Evolutionary conservation across 2,888 invertebrate species (phyloP).

Genomic region (Tridacna crocea): DNA sequence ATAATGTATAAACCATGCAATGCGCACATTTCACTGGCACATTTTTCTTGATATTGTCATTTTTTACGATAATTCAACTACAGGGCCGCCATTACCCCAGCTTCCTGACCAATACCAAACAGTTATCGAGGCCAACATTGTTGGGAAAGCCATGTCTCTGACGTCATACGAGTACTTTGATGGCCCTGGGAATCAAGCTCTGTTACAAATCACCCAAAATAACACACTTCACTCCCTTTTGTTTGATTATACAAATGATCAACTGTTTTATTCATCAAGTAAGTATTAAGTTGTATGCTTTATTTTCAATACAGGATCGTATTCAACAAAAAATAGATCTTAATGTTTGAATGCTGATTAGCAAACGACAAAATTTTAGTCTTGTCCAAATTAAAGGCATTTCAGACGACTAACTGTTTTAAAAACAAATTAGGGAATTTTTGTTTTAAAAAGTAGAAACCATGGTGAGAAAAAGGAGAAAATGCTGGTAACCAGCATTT

Average conservation of each 20-base stretch:
- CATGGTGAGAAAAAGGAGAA: neutral
- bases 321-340: too few relatives aligned
- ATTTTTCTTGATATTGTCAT: too few relatives aligned
- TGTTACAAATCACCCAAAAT: conserved; percentile 50
- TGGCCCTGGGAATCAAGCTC: conserved; percentile 56
- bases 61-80: too few relatives aligned
- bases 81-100: conserved; percentile 60
- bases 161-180: conserved; percentile 68
- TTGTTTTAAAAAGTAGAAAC: neutral
- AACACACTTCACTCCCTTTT: conserved; percentile 46
- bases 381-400: too few relatives aligned
- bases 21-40: too few relatives aligned
- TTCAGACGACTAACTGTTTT: too few relatives aligned
- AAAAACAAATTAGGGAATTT: too few relatives aligned
- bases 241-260: conserved; percentile 61
- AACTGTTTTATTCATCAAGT: conserved; percentile 63
- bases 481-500: neutral
- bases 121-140: conserved; percentile 65
- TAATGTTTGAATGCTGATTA: too few relatives aligned
- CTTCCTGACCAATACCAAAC: conserved; percentile 64
- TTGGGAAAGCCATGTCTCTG: conserved; percentile 55
- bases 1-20: too few relatives aligned
- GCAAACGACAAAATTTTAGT: too few relatives aligned
- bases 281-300: conserved; percentile 13
- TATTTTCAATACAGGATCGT: too few relatives aligned